Base-by-base conservation (phyloP, 2,888 invertebrate species). In the Diadegma fenestrale region DNA sequence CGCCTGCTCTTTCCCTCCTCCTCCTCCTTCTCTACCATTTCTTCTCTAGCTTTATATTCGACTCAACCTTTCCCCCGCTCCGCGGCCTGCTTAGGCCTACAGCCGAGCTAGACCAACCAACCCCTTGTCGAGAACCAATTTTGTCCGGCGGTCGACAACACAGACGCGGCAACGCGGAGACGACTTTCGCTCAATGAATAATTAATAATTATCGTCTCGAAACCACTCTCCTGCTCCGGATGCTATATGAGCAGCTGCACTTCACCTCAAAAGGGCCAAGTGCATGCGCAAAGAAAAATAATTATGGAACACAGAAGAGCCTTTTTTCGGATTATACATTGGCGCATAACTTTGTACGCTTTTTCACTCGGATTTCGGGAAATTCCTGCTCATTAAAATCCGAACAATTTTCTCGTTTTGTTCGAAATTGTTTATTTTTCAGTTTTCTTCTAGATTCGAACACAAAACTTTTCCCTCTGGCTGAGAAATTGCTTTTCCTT, bases 201-300 rank as follows among this genome's bases (percentile, higher is more conserved):
- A 90, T 90, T 91, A 90, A 89, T 90, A 91, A 91, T 91, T 90
- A 90, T 89, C 85, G 87, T 72, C 82, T 85, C 86, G 82, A 87
- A 82, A 30, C 73, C 79, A 43, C 54, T 80, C 41, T 73, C 72
- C 33, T n/a, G n/a, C 33, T 33, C 19, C 51, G 26, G 51, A 72
- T 82, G 19, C 54, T 26, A 43, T 45, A 45, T 75, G 88, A 10
- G 64, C 91, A 91, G 89, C 89, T 90, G 89, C 89, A 88, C 86
- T 87, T 86, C 77, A 14, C 48, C 45, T 45, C 45, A 76, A 4
- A 33, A 51, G 30, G 51, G 66, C 41, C 48, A 48, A 72, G 72
- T 58, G 66, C 45, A 78, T 37, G 43, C 45, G 37, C 19, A 78
- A 37, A 43, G 10, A 71, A 63, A 78, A 73, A 68, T 17, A 64